phyloP scores from a whole-genome alignment of 2,797 vertebrate genomes.

The Chelonia mydas region DNA sequence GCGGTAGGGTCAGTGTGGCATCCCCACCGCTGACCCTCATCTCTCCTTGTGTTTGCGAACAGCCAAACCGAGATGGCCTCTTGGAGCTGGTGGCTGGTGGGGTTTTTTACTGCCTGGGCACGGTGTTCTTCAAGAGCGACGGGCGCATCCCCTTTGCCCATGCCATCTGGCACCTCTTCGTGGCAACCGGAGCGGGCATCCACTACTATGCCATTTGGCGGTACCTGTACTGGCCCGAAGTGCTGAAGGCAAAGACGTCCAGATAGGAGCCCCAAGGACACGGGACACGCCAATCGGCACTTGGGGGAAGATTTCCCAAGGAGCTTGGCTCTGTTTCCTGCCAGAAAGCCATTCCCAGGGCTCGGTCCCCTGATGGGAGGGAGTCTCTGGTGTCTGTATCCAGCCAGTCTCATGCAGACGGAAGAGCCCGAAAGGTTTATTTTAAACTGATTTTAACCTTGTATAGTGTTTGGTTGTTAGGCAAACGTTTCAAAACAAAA shows the following conservation, averaged over 20 bases:
- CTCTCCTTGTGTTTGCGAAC: constrained; percentile 32
- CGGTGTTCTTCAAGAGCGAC: constrained; percentile 96
- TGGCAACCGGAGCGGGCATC: constrained; percentile 91
- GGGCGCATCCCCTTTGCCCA: constrained; percentile 95
- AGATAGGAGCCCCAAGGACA: constrained; percentile 72
- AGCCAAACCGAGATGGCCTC: constrained; percentile 92
- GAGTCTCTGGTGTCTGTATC: background rate
- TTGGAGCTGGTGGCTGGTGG: constrained; percentile 91
- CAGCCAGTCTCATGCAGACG: background rate
- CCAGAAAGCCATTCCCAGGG: background rate
- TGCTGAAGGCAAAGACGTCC: constrained; percentile 83
- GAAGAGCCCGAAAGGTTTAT: constrained; percentile 10
- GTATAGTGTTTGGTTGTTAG: constrained; percentile 40
- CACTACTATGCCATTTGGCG: constrained; percentile 98
- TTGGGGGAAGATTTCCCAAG: accelerated
- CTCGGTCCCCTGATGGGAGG: background rate
- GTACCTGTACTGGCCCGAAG: constrained; percentile 87
- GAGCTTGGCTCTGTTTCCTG: background rate
- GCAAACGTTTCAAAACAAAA: constrained; percentile 18
- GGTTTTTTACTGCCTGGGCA: constrained; percentile 92
- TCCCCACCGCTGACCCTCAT: accelerated
- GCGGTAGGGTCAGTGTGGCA: accelerated
- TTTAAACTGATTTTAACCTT: constrained; percentile 37
- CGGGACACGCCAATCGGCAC: background rate
- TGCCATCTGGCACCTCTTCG: constrained; percentile 97